A percentile compares a stretch with the other conserved stretches of the same genome.
These are phyloP conservation scores for Drosophila rhopaloa DNA, from an alignment of 1,140 invertebrate species.

Conservation along the genomic window DNA sequence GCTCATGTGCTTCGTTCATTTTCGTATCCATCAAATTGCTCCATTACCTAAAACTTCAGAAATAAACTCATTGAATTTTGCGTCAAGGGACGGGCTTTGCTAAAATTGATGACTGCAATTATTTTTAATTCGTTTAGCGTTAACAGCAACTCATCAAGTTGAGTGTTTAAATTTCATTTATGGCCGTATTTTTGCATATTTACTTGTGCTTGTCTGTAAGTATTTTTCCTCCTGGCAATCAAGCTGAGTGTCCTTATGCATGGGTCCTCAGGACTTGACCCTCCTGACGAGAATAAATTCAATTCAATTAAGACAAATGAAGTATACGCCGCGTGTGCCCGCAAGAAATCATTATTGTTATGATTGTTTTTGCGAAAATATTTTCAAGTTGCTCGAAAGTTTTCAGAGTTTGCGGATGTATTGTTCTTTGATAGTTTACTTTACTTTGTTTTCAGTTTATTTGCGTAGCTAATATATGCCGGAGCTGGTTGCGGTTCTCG, in stretches of 20 bases:
- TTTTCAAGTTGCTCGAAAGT: constrained; percentile 33
- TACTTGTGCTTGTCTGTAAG: constrained; percentile 9
- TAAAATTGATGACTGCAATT: constrained; percentile 72
- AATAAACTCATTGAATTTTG: constrained; percentile 27
- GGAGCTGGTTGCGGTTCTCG: constrained; percentile 2
- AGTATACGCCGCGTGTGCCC: constrained; percentile 46
- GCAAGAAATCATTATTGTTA: constrained; percentile 41
- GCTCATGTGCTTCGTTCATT: constrained; percentile 33
- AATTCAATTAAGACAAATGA: constrained; percentile 65
- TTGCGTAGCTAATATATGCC: constrained; percentile 46
- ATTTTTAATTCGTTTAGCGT: constrained; percentile 75
- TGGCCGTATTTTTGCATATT: constrained; percentile 55
- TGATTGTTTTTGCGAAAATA: constrained; percentile 37
- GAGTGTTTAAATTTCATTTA: constrained; percentile 78
- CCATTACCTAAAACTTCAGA: constrained; percentile 19
- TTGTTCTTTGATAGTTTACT: constrained; percentile 59
- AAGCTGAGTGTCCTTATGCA: constrained; percentile 51
- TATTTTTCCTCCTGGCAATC: constrained; percentile 55
- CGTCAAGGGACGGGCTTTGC: constrained; percentile 17
- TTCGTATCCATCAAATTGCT: constrained; percentile 19
- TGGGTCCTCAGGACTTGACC: constrained; percentile 44
- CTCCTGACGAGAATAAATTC: constrained; percentile 46
- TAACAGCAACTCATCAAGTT: constrained; percentile 80
- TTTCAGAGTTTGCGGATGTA: constrained; percentile 24
- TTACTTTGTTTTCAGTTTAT: constrained; percentile 46